Evolutionary conservation across 2,113 vertebrate species (phyloP), one percentile per base, ranked within the genome.

Genomic region (Aldabrachelys gigantea): DNA sequence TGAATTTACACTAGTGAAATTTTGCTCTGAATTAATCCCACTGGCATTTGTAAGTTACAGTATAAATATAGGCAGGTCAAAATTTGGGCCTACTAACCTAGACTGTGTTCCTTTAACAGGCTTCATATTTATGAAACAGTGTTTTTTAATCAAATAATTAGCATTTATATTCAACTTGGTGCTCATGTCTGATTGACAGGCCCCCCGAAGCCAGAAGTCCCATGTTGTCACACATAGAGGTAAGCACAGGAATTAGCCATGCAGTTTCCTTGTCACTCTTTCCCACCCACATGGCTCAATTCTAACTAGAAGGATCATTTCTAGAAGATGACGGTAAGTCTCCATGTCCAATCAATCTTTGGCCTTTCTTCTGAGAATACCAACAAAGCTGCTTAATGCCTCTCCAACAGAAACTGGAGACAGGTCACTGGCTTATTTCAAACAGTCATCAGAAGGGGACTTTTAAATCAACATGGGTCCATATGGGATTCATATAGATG

Each of bases 11-110:
- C 12, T 49, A 52, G 54, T 31, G 72, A 41, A 82, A 85, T 87
- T 52, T 72, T 0, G 0, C 0, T 49, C 44, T 91, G 84, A 89
- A 89, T 35, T 35, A 0, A 5, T 24, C 12, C 81, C 3, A 27
- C n/a, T 31, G 94, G 87, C 22, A 88, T 84, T 31, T 38, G 7
- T 27, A 59, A 52, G 69, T 57, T 75, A 80, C n/a, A 53, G 54
- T 27, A 6, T 31, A 92, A 82, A 84, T 38, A 80, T 52, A 90
- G 89, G 31, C 19, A 2, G 50, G 17, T 24, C 25, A 62, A 41
- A 69, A 25, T 21, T 82, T 44, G 44, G 22, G 31, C 69, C 25
- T 0, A 1, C 52, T n/a, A 82, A 85, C 53, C 47, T 49, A 24
- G 79, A 72, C 27, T 5, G 47, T 0, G 7, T 52, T 31, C 47